Evolutionary conservation across 2,888 invertebrate species (phyloP), one percentile per base, ranked within the genome.

Genomic region (Drosophila subsilvestris): DNA sequence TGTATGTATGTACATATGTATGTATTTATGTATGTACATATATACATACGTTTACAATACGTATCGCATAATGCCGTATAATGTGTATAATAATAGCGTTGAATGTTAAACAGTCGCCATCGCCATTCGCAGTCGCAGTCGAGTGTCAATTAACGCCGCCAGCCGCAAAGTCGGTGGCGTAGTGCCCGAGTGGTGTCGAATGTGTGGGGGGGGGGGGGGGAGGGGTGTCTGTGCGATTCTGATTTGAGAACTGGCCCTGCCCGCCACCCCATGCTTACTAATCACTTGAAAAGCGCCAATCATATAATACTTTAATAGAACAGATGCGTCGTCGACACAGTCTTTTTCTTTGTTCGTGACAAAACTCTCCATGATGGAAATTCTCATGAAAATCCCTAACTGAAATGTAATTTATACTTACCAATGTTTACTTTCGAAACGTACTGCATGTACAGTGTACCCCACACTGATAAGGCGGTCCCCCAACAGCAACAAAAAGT

Each of bases 101-200:
- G 68, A 66, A 66, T 67, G 66, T 56, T 66, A 67, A 66, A 66
- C 55, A 66, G 66, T 66, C 66, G 65, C 48, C 37, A 37, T 37
- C 37, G 6, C 14, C 37, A 48, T 25, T 48, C 10, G 14, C 10
- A 50, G 25, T 32, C 37, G 58, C 43, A 42, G 69, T 69, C 69
- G 72, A 51, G 60, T 22, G 53, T 70, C 71, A 69, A 69, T 69
- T 69, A 69, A 69, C 69, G 69, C 69, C 37, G 68, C 44, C 69
- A 37, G 37, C 37, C 37, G 37, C 54, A 55, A 55, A 32, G 45
- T 51, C 67, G 57, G 49, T 43, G 50, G 56, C 61, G 44, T 8
- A 37, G 37, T 37, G 14, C 37, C 14, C 37, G 37, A 37, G 37
- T 55, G 67, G 32, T 12, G 32, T 32, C 32, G 12, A 32, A 20